Conservation (phyloP, 2,113 vertebrate species). For the Condylura cristata region DNA sequence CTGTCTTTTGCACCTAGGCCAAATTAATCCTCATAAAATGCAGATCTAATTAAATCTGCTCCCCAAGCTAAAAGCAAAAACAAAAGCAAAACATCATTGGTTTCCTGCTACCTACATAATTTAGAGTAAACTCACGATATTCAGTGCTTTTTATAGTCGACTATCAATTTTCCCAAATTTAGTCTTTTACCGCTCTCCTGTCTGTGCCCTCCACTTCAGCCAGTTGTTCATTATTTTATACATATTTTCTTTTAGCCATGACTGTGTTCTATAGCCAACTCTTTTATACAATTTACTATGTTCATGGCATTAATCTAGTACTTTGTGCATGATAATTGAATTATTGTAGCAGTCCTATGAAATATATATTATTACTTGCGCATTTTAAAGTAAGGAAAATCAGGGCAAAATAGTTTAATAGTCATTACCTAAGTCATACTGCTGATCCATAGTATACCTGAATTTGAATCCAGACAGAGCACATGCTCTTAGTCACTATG, state of each 20-base stretch:
- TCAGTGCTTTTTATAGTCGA: background rate
- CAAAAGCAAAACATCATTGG: background rate
- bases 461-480: background rate
- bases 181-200: background rate
- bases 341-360: background rate
- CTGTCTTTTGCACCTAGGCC: background rate
- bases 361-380: background rate
- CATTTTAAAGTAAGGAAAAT: slow-evolving; percentile 21
- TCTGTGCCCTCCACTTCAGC: background rate
- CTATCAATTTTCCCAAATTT: background rate
- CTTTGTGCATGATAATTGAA: slow-evolving; percentile 16
- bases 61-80: background rate
- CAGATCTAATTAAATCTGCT: background rate
- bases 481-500: background rate
- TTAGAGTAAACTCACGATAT: background rate
- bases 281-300: background rate
- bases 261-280: background rate
- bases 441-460: background rate
- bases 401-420: slow-evolving; percentile 38
- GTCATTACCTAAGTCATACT: background rate
- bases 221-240: background rate
- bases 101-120: background rate
- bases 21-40: background rate
- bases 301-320: background rate
- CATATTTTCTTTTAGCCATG: slow-evolving; percentile 25